These are phyloP conservation scores for Mimumesa dahlbomi DNA, from an alignment of 2,888 invertebrate species.

Conservation along the genomic window DNA sequence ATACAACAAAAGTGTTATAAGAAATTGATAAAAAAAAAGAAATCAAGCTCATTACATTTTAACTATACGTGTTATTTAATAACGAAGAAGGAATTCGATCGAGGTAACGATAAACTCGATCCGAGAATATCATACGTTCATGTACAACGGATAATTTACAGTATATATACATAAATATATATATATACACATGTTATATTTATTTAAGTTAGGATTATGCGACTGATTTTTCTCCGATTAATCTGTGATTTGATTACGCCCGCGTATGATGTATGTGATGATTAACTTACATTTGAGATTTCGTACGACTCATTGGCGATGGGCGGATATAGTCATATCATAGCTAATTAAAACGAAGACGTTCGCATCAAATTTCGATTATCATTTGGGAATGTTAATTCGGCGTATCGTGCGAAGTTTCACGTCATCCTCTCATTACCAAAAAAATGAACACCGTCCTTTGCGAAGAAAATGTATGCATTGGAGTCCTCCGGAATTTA, in stretches of 20 bases:
- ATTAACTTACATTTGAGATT: constrained; percentile 60
- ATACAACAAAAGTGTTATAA: constrained; percentile 21
- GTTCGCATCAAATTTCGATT: constrained; percentile 69
- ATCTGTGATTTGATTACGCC: constrained; percentile 74
- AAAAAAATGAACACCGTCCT: constrained; percentile 66
- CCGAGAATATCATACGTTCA: constrained; percentile 27
- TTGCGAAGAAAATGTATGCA: constrained; percentile 24
- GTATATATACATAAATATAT: constrained; percentile 15
- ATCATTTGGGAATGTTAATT: constrained; percentile 36
- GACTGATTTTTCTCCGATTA: constrained; percentile 66
- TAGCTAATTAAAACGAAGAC: constrained; percentile 71
- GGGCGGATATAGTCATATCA: constrained; percentile 79
- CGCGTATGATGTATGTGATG: constrained; percentile 60
- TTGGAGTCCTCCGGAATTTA: constrained; percentile 53
- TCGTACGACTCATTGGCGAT: constrained; percentile 67
- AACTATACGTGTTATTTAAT: constrained; percentile 23
- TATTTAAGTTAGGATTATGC: constrained; percentile 65
- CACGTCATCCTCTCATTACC: constrained; percentile 37
- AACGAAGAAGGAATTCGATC: constrained; percentile 13
- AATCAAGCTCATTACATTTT: constrained; percentile 20
- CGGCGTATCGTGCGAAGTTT: constrained; percentile 24
- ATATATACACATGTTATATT: too few species aligned
- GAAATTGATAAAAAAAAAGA: too few species aligned
- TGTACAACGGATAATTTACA: constrained; percentile 29
- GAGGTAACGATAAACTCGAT: constrained; percentile 21